A percentile compares a stretch with the other conserved stretches of the same genome.
Conservation (phyloP, 2,797 vertebrate species). For the Periophthalmus magnuspinnatus region DNA sequence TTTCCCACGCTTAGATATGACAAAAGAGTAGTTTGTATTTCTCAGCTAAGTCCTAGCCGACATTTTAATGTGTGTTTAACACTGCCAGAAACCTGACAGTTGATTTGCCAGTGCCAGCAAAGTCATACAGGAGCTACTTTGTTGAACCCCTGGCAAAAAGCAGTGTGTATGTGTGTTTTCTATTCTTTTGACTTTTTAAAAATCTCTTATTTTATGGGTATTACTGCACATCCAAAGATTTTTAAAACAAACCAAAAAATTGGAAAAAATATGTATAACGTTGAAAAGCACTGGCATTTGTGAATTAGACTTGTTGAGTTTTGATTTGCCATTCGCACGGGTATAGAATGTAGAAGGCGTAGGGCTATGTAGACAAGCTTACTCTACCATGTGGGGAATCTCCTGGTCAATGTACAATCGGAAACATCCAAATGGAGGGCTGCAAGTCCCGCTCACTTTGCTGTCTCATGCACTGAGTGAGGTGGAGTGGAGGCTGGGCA, state of each 20-base stretch:
- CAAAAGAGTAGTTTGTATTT: conserved; percentile 83
- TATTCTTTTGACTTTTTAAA: conserved; percentile 85
- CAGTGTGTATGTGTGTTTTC: conserved; percentile 80
- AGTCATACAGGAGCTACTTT: conserved; percentile 83
- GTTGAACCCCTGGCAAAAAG: conserved; percentile 82
- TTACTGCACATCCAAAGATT: conserved; percentile 90
- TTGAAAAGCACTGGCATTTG: conserved; percentile 89
- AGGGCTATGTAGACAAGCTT: conserved; percentile 78
- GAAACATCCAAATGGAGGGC: conserved; percentile 70
- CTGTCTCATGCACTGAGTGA: conserved; percentile 65
- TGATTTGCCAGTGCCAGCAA: conserved; percentile 83
- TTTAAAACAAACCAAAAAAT: conserved; percentile 82
- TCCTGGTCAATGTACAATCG: conserved; percentile 78
- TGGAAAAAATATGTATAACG: conserved; percentile 76
- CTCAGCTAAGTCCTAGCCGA: conserved; percentile 84
- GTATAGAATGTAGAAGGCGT: conserved; percentile 82
- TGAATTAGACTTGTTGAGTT: conserved; percentile 83
- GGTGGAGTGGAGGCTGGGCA: conserved; percentile 71
- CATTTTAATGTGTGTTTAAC: conserved; percentile 88
- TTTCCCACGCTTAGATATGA: conserved; percentile 83
- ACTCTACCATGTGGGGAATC: conserved; percentile 80
- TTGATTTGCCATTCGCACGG: conserved; percentile 83
- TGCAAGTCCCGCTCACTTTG: conserved; percentile 71
- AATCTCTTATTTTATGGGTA: conserved; percentile 83
- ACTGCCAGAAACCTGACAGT: conserved; percentile 87